Percentiles rank a stretch among this genome's conserved stretches.
These are phyloP conservation scores for Emmelina monodactyla DNA, from an alignment of 2,888 invertebrate species.

Conservation along the genomic window DNA sequence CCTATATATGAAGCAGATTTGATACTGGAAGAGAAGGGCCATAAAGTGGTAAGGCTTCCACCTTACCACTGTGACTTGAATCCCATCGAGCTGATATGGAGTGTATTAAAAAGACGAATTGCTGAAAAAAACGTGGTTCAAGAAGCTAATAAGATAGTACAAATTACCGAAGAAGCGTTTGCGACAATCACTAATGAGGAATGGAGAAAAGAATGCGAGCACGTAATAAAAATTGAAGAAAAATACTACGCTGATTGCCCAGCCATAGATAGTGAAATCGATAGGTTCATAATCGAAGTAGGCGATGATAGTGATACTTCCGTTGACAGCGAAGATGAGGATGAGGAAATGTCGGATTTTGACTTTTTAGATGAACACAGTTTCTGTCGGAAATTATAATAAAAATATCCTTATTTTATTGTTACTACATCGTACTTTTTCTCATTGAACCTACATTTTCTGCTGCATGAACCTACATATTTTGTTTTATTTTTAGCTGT, in stretches of 20 bases:
- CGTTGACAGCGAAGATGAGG: neutral
- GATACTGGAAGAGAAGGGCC: constrained; percentile 2
- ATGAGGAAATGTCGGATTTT: no score
- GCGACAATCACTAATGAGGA: neutral
- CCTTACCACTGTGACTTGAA: constrained; percentile 8
- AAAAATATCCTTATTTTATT: no score
- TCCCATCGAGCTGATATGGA: constrained; percentile 8
- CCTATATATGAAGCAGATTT: constrained; percentile 1
- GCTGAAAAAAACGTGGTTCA: constrained; percentile 5
- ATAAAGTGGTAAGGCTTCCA: constrained; percentile 8
- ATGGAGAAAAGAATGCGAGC: neutral
- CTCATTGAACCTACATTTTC: no score
- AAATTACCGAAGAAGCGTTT: constrained; percentile 3
- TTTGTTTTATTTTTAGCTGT: no score
- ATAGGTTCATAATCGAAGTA: neutral
- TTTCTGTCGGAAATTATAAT: no score
- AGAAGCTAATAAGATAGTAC: neutral
- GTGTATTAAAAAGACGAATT: constrained; percentile 5
- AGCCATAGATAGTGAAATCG: neutral
- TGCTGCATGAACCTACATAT: no score
- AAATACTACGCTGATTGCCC: neutral
- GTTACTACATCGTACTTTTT: no score
- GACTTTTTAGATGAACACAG: no score
- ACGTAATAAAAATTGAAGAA: constrained; percentile 1
- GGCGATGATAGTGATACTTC: constrained; percentile 1